phyloP scores from a whole-genome alignment of 2,797 vertebrate genomes.

The Enteromius radiatus region DNA sequence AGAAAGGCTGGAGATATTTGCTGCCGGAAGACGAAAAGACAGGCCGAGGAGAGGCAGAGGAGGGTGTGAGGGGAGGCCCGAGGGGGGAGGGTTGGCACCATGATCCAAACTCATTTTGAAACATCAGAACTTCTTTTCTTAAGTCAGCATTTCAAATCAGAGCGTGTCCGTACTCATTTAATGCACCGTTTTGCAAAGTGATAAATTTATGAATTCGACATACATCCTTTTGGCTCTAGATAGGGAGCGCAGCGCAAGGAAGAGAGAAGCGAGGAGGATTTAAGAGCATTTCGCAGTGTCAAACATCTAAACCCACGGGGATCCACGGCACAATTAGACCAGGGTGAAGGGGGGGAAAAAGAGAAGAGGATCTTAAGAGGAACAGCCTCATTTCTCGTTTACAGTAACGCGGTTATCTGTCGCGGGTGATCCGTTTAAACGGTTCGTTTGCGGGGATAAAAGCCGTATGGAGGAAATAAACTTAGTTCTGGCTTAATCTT shows the following conservation, averaged over 20 bases:
- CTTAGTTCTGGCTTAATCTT: conserved; percentile 87
- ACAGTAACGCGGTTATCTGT: conserved; percentile 85
- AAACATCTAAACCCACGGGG: conserved; percentile 86
- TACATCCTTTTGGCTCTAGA: conserved; percentile 80
- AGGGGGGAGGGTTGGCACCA: conserved; percentile 64
- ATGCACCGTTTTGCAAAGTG: conserved; percentile 84
- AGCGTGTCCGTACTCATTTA: conserved; percentile 84
- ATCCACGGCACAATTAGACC: conserved; percentile 83
- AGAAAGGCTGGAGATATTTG: conserved; percentile 51
- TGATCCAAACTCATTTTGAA: conserved; percentile 79
- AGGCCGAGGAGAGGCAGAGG: conserved; percentile 21
- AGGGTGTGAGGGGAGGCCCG: conserved; percentile 53
- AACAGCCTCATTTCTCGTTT: conserved; percentile 79
- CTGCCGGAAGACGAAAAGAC: conserved; percentile 37
- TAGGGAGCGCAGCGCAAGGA: conserved; percentile 76
- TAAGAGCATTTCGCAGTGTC: conserved; percentile 85
- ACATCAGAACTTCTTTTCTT: conserved; percentile 81
- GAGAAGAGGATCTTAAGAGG: conserved; percentile 75
- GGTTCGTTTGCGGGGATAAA: conserved; percentile 86
- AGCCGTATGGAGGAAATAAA: conserved; percentile 85
- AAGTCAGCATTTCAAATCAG: conserved; percentile 86
- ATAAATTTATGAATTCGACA: conserved; percentile 88
- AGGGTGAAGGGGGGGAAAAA: conserved; percentile 64
- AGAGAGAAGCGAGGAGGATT: conserved; percentile 79
- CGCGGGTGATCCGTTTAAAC: conserved; percentile 85